phyloP scores from a whole-genome alignment of 2,888 invertebrate species.

The Drosophila glabriapex region DNA sequence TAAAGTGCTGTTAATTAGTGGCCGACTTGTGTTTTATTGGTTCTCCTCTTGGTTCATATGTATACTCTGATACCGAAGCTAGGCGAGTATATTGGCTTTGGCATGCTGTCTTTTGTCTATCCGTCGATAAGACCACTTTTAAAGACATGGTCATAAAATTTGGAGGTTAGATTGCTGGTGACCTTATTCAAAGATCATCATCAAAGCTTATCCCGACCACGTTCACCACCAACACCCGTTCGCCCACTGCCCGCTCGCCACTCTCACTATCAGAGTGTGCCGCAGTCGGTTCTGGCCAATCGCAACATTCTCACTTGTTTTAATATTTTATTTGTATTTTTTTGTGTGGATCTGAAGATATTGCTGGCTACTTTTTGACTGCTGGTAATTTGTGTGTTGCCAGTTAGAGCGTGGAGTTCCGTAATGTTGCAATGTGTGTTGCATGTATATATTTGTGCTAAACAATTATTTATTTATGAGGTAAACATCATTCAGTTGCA shows the following conservation, averaged over 20 bases:
- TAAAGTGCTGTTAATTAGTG: neutral
- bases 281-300: too few species aligned
- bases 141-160: too few species aligned
- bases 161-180: neutral
- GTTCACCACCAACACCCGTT: neutral
- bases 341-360: slow-evolving; percentile 24
- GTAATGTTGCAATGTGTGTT: slow-evolving; percentile 14
- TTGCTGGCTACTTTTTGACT: slow-evolving; percentile 60
- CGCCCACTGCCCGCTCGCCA: too few species aligned
- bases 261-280: neutral
- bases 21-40: neutral
- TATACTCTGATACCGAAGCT: neutral
- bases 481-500: slow-evolving; percentile 79
- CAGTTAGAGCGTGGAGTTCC: slow-evolving; percentile 18
- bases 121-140: neutral
- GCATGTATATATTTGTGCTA: slow-evolving; percentile 69
- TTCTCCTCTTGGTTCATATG: neutral
- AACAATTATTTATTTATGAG: slow-evolving; percentile 79
- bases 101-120: neutral
- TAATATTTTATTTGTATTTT: slow-evolving; percentile 12
- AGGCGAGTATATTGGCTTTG: neutral
- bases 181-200: neutral
- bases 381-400: slow-evolving; percentile 73
- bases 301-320: slow-evolving; percentile 2
- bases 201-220: neutral